These are phyloP conservation scores for Drosophila santomea DNA, from an alignment of 1,140 invertebrate genomes.

Conservation along the genomic window DNA sequence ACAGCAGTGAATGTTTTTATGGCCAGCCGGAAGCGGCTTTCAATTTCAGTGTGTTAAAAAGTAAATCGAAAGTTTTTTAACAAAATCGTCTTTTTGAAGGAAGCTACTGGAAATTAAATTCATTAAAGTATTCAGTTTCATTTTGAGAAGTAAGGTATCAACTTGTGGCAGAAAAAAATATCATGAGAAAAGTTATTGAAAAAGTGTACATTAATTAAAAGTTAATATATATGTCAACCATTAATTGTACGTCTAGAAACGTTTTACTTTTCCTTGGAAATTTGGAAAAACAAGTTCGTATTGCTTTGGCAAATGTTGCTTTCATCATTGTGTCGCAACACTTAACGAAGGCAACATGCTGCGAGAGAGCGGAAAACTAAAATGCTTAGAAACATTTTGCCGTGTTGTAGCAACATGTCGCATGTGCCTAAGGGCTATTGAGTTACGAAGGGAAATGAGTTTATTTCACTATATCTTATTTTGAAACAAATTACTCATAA, in stretches of 20 bases:
- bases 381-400: not conserved
- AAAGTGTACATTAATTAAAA: no score
- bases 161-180: no score
- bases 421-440: conserved; percentile 1
- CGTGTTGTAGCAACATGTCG: conserved; percentile 18
- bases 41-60: not conserved
- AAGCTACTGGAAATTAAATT: no score
- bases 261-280: not conserved
- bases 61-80: not conserved
- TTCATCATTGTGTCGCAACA: conserved; percentile 20
- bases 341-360: conserved; percentile 44
- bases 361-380: not conserved
- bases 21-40: not conserved
- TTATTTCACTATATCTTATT: no score
- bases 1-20: not conserved
- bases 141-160: not conserved
- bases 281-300: not conserved
- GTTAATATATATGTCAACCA: no score
- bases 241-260: not conserved
- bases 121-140: no score
- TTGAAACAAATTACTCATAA: no score
- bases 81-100: no score
- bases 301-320: conserved; percentile 23
- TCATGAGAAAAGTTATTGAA: no score
- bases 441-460: not conserved